phyloP scores from a whole-genome alignment of 2,888 invertebrate species.

The Ophion obscuratus region DNA sequence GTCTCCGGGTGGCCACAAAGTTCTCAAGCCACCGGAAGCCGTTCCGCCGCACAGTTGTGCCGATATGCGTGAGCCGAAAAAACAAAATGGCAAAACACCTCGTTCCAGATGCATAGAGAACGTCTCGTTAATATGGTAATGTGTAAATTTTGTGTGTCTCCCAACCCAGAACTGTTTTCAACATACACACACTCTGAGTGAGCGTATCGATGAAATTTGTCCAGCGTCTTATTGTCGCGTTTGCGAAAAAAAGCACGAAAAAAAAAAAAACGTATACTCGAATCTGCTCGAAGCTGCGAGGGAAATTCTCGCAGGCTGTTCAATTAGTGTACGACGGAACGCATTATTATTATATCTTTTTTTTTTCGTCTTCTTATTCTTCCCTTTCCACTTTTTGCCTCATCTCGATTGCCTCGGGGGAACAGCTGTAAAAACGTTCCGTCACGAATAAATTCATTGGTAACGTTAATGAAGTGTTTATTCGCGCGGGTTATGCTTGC shows the following conservation, averaged over 20 bases:
- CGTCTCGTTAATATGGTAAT: too few species aligned
- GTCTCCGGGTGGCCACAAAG: too few species aligned
- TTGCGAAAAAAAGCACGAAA: neutral
- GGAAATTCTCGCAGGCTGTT: constrained; percentile 7
- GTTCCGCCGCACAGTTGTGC: too few species aligned
- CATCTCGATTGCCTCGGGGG: neutral
- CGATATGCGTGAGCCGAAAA: too few species aligned
- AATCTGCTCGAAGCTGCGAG: neutral
- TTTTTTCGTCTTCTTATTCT: too few species aligned
- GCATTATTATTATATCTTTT: neutral
- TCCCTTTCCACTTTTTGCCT: constrained; percentile 21
- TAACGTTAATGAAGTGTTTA: constrained; percentile 15
- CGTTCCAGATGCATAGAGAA: too few species aligned
- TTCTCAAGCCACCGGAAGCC: too few species aligned
- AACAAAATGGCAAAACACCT: too few species aligned
- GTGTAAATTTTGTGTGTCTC: too few species aligned
- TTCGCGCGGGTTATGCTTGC: neutral
- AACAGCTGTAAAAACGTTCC: constrained; percentile 11
- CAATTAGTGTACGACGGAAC: constrained; percentile 4
- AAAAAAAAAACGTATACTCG: constrained; percentile 1
- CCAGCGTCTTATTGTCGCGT: neutral
- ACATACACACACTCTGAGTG: too few species aligned
- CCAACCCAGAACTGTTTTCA: too few species aligned
- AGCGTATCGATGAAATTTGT: too few species aligned
- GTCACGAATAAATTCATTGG: constrained; percentile 8